These are phyloP conservation scores for Neodontobutis hainanensis DNA, from an alignment of 2,113 vertebrate genomes.

Conservation along the genomic window DNA sequence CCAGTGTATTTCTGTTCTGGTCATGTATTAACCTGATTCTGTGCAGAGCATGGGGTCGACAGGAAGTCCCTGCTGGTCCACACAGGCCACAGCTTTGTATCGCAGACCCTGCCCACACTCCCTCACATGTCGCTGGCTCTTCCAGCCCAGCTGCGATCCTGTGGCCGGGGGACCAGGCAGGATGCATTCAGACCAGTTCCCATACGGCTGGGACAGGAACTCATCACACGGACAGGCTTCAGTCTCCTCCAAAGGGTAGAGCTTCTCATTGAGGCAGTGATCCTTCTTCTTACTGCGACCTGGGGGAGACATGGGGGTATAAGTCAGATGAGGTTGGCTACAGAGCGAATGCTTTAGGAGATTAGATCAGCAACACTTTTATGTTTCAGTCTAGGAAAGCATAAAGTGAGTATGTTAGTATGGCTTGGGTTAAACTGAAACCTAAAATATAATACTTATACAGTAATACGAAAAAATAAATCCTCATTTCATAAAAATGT, in stretches of 20 bases:
- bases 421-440: no score
- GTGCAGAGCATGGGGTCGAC: conserved; percentile 83
- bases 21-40: conserved; percentile 81
- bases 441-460: neutral
- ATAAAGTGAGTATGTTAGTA: no score
- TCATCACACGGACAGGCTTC: conserved; percentile 85
- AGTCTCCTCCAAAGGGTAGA: conserved; percentile 85
- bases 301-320: conserved; percentile 57
- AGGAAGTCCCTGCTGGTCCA: conserved; percentile 80
- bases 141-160: conserved; percentile 54
- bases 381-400: neutral
- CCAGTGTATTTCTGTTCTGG: neutral
- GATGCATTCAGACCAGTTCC: conserved; percentile 95
- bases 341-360: neutral
- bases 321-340: neutral
- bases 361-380: neutral
- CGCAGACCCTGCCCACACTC: conserved; percentile 88
- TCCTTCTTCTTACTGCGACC: conserved; percentile 95
- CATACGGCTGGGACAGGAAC: conserved; percentile 83
- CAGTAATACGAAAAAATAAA: neutral
- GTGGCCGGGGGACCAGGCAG: conserved; percentile 66
- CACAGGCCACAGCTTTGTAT: conserved; percentile 84
- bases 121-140: conserved; percentile 58
- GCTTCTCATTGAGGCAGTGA: conserved; percentile 83
- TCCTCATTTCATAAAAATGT: neutral